Conservation (phyloP, 2,888 invertebrate genomes). For the Cordilura impudica region DNA sequence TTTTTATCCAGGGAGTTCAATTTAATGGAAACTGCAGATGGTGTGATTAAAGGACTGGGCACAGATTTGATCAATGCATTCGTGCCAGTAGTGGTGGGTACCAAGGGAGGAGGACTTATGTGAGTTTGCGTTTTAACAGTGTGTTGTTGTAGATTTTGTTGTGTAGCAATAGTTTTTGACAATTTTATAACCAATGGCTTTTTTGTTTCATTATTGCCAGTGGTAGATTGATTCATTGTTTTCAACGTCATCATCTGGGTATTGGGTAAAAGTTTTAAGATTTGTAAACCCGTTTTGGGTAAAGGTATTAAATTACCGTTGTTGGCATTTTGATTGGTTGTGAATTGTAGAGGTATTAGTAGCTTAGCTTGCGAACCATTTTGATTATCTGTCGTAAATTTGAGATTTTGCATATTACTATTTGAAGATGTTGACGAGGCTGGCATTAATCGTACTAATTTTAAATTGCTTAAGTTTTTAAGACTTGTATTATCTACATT, state of each 20-base stretch:
- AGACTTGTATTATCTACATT: neutral
- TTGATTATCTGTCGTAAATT: neutral
- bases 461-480: conserved; percentile 25
- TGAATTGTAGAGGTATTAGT: conserved; percentile 20
- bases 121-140: neutral
- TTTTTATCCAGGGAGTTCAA: conserved; percentile 32
- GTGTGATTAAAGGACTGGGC: neutral
- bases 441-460: conserved; percentile 32
- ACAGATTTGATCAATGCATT: neutral
- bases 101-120: neutral
- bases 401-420: conserved; percentile 1
- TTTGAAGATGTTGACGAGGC: neutral
- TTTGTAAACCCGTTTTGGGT: conserved; percentile 47
- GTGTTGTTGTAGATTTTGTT: neutral
- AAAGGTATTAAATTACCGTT: conserved; percentile 20
- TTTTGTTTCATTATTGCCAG: neutral
- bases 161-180: neutral
- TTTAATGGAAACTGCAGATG: conserved; percentile 22
- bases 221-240: neutral
- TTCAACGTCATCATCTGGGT: conserved; percentile 18
- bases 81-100: neutral
- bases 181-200: neutral
- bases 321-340: neutral
- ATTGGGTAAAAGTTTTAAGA: conserved; percentile 53
- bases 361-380: neutral